These are phyloP conservation scores for Hippocampus mohnikei DNA, from an alignment of 2,113 vertebrate species.

Conservation along the genomic window DNA sequence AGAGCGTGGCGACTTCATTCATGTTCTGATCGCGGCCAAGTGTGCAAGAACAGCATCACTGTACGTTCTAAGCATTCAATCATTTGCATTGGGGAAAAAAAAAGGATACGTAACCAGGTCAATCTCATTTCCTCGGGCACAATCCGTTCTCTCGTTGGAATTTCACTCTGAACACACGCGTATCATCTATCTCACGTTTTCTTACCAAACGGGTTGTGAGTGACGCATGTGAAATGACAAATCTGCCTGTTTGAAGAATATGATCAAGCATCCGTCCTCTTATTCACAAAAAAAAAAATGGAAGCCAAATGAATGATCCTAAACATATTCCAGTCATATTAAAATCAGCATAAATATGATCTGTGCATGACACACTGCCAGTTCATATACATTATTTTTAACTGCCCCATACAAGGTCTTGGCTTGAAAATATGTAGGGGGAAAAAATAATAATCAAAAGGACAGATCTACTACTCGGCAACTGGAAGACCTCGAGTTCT, in stretches of 20 bases:
- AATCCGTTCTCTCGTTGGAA: not conserved
- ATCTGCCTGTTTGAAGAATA: too few species aligned
- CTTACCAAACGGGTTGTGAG: not conserved
- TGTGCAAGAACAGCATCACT: conserved; percentile 10
- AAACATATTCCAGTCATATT: too few species aligned
- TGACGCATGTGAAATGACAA: conserved; percentile 6
- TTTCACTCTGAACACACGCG: not conserved
- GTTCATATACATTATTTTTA: too few species aligned
- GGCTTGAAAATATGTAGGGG: too few species aligned
- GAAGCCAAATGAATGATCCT: not conserved
- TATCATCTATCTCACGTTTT: not conserved
- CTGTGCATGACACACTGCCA: too few species aligned
- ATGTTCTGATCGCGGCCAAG: not conserved
- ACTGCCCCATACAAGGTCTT: too few species aligned
- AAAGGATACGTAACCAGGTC: not conserved
- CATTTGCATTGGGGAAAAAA: conserved; percentile 6
- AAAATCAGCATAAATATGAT: too few species aligned
- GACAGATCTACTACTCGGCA: not conserved
- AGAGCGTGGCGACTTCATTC: not conserved
- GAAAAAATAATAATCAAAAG: too few species aligned
- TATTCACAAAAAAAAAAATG: not conserved
- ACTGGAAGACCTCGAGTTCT: not conserved
- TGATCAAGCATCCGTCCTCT: not conserved
- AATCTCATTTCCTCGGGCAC: not conserved
- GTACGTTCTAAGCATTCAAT: not conserved